A percentile compares a stretch with the other conserved stretches of the same genome.
These are phyloP conservation scores for Heteromormyrus szaboi DNA, from an alignment of 2,797 vertebrate genomes.

Conservation along the genomic window DNA sequence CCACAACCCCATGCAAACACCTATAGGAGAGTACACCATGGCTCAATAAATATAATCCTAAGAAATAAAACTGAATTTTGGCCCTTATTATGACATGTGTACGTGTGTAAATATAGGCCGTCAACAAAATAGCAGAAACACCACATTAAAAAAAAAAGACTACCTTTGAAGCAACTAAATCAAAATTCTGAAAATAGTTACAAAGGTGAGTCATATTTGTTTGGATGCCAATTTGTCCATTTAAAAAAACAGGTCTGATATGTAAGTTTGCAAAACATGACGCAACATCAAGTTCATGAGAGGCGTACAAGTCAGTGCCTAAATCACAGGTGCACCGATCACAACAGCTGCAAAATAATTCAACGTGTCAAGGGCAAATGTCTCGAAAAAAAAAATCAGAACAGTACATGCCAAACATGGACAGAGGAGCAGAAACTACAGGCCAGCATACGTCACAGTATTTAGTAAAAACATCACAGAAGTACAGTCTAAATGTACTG, in stretches of 20 bases:
- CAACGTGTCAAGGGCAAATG: neutral
- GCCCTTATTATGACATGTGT: neutral
- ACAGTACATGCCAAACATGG: neutral
- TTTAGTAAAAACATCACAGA: neutral
- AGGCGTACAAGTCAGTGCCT: neutral
- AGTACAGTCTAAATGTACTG: neutral
- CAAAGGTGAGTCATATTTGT: neutral
- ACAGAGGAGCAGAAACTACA: neutral
- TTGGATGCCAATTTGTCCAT: neutral
- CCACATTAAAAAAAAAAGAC: neutral
- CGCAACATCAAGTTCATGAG: neutral
- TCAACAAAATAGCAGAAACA: neutral
- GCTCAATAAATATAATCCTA: neutral
- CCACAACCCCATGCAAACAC: conserved; percentile 75
- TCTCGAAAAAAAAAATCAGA: neutral
- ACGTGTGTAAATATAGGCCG: neutral
- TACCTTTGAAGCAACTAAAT: neutral
- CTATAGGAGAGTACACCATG: conserved; percentile 35
- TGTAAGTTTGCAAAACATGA: neutral
- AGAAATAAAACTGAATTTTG: neutral
- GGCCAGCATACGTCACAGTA: neutral
- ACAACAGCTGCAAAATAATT: neutral
- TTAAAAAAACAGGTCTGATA: neutral
- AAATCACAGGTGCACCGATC: neutral
- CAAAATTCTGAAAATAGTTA: neutral